Evolutionary conservation across 2,888 invertebrate genomes (phyloP).

Genomic region (Stenichneumon culpator): DNA sequence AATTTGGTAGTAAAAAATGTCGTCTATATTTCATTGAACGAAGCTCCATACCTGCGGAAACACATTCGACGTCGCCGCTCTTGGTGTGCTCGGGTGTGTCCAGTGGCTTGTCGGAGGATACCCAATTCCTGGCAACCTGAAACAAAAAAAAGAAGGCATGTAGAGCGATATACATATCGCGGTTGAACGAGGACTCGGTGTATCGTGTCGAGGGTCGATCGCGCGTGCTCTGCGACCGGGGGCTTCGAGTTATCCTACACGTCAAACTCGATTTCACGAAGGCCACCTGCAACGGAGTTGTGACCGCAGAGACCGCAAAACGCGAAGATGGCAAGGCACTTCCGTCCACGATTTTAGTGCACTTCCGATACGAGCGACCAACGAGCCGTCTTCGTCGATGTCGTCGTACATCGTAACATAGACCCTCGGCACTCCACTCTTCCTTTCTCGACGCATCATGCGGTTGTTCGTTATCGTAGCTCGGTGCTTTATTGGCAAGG

Average conservation of each 20-base stretch:
- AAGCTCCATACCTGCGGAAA: conserved; percentile 87
- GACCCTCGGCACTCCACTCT: not conserved
- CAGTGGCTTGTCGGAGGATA: conserved; percentile 87
- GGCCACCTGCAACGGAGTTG: conserved; percentile 73
- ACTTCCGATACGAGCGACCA: conserved; percentile 60
- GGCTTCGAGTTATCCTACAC: conserved; percentile 55
- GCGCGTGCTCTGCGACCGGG: conserved; percentile 19
- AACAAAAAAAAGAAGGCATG: conserved; percentile 55
- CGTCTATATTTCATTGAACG: not conserved
- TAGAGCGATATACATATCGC: conserved; percentile 39
- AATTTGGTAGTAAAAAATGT: not conserved
- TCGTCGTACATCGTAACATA: conserved; percentile 25
- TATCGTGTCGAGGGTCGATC: conserved; percentile 27
- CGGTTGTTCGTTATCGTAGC: conserved; percentile 19
- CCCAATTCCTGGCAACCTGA: conserved; percentile 89
- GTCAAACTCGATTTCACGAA: conserved; percentile 42
- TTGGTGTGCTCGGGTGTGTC: conserved; percentile 86
- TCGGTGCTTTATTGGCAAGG: conserved; percentile 10
- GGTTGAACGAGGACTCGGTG: conserved; percentile 21
- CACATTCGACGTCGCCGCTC: conserved; percentile 86
- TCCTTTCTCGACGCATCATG: not conserved
- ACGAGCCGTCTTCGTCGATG: conserved; percentile 30
- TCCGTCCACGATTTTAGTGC: conserved; percentile 68
- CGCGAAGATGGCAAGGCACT: conserved; percentile 71
- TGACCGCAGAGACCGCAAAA: conserved; percentile 77